Percentiles rank a stretch among this genome's conserved stretches.
phyloP scores from a whole-genome alignment of 2,888 invertebrate species.

The Corythucha ciliata region DNA sequence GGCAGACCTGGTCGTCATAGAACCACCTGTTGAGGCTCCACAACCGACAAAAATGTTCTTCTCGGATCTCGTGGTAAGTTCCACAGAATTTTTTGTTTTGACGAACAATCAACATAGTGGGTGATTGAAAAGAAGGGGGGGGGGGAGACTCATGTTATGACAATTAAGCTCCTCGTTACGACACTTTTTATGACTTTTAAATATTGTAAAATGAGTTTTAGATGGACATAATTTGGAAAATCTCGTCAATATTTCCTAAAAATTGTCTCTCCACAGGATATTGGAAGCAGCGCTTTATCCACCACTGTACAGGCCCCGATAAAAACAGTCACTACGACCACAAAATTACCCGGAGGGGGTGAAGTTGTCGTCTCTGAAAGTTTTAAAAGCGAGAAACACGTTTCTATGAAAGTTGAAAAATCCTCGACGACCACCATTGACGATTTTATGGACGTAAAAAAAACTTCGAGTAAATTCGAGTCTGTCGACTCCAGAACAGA shows the following conservation, averaged over 20 bases:
- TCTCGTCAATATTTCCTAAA: too few species aligned
- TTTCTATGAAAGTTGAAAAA: slow-evolving; percentile 33
- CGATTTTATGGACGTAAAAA: slow-evolving; percentile 21
- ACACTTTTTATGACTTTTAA: too few species aligned
- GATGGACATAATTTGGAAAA: too few species aligned
- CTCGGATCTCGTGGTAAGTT: slow-evolving; percentile 25
- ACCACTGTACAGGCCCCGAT: slow-evolving; percentile 14
- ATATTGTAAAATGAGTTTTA: too few species aligned
- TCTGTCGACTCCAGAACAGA: slow-evolving; percentile 3
- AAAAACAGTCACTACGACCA: slow-evolving; percentile 18
- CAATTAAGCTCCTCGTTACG: too few species aligned
- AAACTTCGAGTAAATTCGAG: slow-evolving; percentile 1
- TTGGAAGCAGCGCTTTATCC: too few species aligned
- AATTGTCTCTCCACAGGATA: too few species aligned
- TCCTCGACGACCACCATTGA: slow-evolving; percentile 19
- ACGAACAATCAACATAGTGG: too few species aligned
- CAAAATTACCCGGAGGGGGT: slow-evolving; percentile 15
- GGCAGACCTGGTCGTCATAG: slow-evolving; percentile 65
- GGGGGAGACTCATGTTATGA: too few species aligned
- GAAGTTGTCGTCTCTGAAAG: slow-evolving; percentile 35
- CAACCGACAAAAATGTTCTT: slow-evolving; percentile 18
- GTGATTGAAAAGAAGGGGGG: too few species aligned
- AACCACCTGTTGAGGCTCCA: slow-evolving; percentile 44
- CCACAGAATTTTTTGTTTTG: too few species aligned
- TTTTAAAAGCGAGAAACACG: slow-evolving; percentile 37